Conservation (phyloP, 1,140 invertebrate genomes). For the Zaprionus africanus region DNA sequence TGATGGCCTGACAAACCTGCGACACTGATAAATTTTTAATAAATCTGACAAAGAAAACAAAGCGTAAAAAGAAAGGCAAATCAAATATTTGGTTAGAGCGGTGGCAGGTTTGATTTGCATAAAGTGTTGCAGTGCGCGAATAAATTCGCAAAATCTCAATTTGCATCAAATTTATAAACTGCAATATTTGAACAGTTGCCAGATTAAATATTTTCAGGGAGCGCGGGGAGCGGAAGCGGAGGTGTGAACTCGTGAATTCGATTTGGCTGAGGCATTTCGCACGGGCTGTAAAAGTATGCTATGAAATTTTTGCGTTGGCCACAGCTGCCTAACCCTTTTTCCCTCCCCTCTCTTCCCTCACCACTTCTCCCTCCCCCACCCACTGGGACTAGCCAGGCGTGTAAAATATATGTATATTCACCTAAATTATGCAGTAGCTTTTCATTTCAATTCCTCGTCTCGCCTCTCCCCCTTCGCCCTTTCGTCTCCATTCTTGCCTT, state of each 20-base stretch:
- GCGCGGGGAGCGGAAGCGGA: neutral
- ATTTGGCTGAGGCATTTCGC: constrained; percentile 8
- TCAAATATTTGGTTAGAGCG: constrained; percentile 42
- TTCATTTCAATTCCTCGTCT: constrained; percentile 36
- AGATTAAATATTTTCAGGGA: neutral
- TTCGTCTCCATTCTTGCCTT: constrained; percentile 13
- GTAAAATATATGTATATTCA: constrained; percentile 62
- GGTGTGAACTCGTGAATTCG: neutral
- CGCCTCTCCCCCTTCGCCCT: neutral
- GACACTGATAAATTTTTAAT: constrained; percentile 81
- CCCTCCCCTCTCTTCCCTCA: too few species aligned
- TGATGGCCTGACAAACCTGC: constrained; percentile 67
- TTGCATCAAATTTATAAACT: constrained; percentile 46
- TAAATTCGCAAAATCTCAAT: constrained; percentile 22
- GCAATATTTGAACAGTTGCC: constrained; percentile 25
- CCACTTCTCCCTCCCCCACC: too few species aligned
- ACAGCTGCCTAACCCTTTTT: constrained; percentile 8
- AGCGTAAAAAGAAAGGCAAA: neutral
- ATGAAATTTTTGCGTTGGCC: neutral
- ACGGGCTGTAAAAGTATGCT: constrained; percentile 14
- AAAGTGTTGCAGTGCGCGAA: constrained; percentile 57
- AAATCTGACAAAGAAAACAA: constrained; percentile 53
- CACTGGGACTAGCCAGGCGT: constrained; percentile 29
- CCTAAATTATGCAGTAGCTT: constrained; percentile 73
- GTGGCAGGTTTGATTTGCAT: constrained; percentile 48